Evolutionary conservation across 35 echinoderm and acorn worm genomes (phyloP), one percentile per base, ranked within the genome.

Genomic region (Strongylocentrotus purpuratus): DNA sequence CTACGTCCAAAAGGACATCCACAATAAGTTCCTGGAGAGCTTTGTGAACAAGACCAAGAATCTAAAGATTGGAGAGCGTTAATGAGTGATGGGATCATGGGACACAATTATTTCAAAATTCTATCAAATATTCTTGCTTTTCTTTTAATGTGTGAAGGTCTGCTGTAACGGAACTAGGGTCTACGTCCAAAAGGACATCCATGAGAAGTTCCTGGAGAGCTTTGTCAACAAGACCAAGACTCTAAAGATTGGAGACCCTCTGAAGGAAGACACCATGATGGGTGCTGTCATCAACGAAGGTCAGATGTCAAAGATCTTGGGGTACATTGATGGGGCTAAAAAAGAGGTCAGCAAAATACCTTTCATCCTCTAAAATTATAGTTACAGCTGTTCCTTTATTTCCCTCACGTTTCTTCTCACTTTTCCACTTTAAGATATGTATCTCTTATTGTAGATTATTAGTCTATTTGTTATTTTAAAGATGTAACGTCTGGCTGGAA

Each of bases 81-180:
- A n/a, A 50, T 50, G 13, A 50, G 48, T 50, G n/a, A n/a, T n/a
- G n/a, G n/a, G n/a, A n/a, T n/a, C n/a, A 41, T 41, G 35, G 35
- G 35, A 41, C 11, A 59, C 17, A 13, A 17, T 12, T 17, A 9
- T 2, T 59, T 59, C 52, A 59, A 59, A 59, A 11, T 59, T 14
- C 11, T 22, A 32, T 88, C 9, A 11, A 32, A 22, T 2, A 28
- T 88, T 88, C 41, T 22, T 7, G 5, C 61, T 94, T 96, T 14
- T 55, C 86, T 1, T 14, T 70, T 11, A 2, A 17, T 10, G 11
- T 59, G 50, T 58, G 52, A 59, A 99, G 98, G 98, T 99, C 13
- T 99, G 98, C 85, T 97, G 95, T 61, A 99, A 99, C 48, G 98
- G 97, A 22, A 99, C 98, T 9, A 96, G 97, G 35, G 98, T 99